phyloP scores from a whole-genome alignment of 1,140 invertebrate genomes.

The Planococcus citri region DNA sequence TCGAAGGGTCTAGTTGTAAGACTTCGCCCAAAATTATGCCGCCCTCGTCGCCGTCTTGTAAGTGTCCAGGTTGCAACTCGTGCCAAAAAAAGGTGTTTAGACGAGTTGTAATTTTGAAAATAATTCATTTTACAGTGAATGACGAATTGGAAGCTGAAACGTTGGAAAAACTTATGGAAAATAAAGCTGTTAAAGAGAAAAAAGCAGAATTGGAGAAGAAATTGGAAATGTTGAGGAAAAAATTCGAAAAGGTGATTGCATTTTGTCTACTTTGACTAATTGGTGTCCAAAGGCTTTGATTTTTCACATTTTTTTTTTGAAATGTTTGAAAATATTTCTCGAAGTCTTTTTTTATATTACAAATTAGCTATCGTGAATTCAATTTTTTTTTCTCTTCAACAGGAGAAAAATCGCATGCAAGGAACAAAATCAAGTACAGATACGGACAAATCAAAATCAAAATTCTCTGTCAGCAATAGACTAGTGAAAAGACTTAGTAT shows the following conservation, averaged over 20 bases:
- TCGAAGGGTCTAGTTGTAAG: background rate
- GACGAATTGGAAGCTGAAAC: slow-evolving; percentile 59
- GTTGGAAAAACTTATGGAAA: slow-evolving; percentile 63
- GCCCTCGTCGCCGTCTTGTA: background rate
- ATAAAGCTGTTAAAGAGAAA: slow-evolving; percentile 70
- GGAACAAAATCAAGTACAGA: slow-evolving; percentile 36
- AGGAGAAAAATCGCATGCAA: slow-evolving; percentile 11
- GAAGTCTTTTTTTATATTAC: too few species aligned
- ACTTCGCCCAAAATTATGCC: slow-evolving; percentile 22
- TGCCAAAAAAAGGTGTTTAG: too few species aligned
- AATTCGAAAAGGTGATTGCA: slow-evolving; percentile 61
- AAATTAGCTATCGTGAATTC: too few species aligned
- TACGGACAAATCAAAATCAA: slow-evolving; percentile 46
- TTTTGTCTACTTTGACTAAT: slow-evolving; percentile 14
- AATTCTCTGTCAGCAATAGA: slow-evolving; percentile 58
- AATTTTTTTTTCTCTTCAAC: too few species aligned
- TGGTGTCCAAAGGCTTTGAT: too few species aligned
- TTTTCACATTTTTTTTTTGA: background rate
- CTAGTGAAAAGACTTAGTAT: slow-evolving; percentile 64
- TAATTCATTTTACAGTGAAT: slow-evolving; percentile 31
- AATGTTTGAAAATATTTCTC: too few species aligned
- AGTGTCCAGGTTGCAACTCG: background rate
- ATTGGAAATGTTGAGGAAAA: slow-evolving; percentile 65
- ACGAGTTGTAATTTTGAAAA: too few species aligned
- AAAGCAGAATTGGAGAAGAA: slow-evolving; percentile 74